Base-by-base conservation (phyloP, 1,140 invertebrate species). In the Pogonomyrmex californicus region DNA sequence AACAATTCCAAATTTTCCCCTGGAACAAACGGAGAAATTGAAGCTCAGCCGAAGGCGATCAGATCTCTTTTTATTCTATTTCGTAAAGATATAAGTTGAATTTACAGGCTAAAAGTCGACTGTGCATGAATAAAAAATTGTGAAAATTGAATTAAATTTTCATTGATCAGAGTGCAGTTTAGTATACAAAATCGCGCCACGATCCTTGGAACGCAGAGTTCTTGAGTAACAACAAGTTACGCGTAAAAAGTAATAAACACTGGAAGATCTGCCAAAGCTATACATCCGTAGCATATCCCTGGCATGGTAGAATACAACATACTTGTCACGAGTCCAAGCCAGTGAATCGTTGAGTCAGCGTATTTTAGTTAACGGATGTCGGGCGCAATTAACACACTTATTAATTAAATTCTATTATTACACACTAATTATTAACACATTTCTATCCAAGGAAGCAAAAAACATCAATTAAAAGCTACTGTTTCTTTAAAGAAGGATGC, bases 1-100 rank as follows among this genome's bases (percentile, higher is more conserved):
- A 6, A 99, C 99, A 36, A 98, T 99, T 30, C 99, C 99, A 95
- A 99, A 99, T 97, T 99, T 99, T 2, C 99, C 99, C 89, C 99
- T 99, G 95, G n/a, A 87, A 91, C 4, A 1, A 36, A 33, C 9
- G 7, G 1, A 77, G 33, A 33, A 2, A 81, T 1, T 9, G 1
- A 58, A 63, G 5, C 44, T 70, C 7, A 81, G 10, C 63, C 1
- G 6, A 60, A 71, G 30, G 1, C 47, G 41, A 12, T 5, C 4
- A 4, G 12, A 14, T 5, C 47, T 49, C 23, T 33, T 33, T 49
- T 30, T 30, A 12, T 49, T 68, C 5, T 30, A 47, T 9, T 47
- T 47, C 3, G 7, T 30, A 70, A 44, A 49, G 0, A 58, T 14
- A 10, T n/a, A 23, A 30, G 23, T 65, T n/a, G n/a, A n/a, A 65